A percentile compares a stretch with the other conserved stretches of the same genome.
phyloP scores from a whole-genome alignment of 1,140 invertebrate species.

The Plodia interpunctella region DNA sequence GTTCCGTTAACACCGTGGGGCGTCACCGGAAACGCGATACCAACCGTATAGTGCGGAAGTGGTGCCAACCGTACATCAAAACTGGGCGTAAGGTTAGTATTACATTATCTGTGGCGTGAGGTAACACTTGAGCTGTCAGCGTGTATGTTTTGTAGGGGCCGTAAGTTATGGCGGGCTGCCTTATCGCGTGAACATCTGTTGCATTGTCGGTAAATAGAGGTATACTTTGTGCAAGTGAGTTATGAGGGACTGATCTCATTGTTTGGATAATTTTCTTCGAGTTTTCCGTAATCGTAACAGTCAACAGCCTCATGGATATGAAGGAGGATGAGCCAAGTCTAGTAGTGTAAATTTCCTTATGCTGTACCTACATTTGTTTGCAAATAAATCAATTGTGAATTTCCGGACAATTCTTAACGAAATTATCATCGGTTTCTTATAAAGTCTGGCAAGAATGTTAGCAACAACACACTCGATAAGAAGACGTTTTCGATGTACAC shows the following conservation, averaged over 20 bases:
- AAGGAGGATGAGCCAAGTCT: no score
- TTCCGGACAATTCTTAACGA: no score
- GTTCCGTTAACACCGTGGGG: conserved; percentile 10
- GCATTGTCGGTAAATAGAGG: neutral
- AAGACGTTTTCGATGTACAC: no score
- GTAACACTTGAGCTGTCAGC: conserved; percentile 9
- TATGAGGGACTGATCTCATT: neutral
- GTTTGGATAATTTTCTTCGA: neutral
- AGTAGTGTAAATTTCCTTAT: no score
- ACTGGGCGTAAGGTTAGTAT: conserved; percentile 6
- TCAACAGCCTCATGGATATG: no score
- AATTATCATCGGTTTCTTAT: no score
- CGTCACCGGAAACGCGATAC: conserved; percentile 22
- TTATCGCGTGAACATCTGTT: conserved; percentile 3
- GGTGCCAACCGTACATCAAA: conserved; percentile 1
- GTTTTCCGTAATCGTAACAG: no score
- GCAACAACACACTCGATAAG: no score
- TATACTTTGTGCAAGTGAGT: neutral
- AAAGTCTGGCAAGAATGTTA: no score
- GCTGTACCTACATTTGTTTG: no score
- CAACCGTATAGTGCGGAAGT: conserved; percentile 5
- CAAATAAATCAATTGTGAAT: no score
- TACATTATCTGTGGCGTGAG: conserved; percentile 9
- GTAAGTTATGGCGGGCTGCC: neutral
- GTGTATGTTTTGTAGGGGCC: neutral